Evolutionary conservation across 1,140 invertebrate genomes (phyloP), one percentile per base, ranked within the genome.

Genomic region (Lasioglossum albipes): DNA sequence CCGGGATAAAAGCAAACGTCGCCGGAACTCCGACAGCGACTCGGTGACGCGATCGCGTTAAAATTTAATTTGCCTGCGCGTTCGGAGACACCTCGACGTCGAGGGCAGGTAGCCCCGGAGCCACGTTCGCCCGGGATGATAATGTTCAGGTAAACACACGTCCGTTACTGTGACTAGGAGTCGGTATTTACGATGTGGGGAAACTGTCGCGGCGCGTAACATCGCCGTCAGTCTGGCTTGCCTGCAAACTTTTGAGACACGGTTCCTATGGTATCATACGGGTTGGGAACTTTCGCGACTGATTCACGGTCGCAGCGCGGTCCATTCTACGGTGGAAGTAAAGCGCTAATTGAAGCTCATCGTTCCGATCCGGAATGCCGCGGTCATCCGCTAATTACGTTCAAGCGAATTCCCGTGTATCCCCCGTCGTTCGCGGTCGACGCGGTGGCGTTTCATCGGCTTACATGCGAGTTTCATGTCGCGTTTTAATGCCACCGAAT

Each of bases 191-290:
- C 74, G 77, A 81, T 86, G 81, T 76, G 71, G 71, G 67, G 72
- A 42, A 36, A 36, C 59, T 54, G 22, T 49, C 72, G 81, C 81
- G 72, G 54, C 82, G 65, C 64, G 74, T 61, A 83, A 81, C 78
- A 80, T 75, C 18, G 75, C 59, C 75, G 80, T 79, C 85, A 79
- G 79, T 73, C 78, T 20, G 74, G 76, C 36, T 73, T 36, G 71
- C 69, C 74, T 75, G 65, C 42, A 80, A 87, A 87, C 65, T 87
- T 87, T 86, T 82, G 78, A 84, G 85, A 84, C 84, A 84, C 84
- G 62, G 45, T 13, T 0, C 10, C 10, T 10, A 9, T 9, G 42
- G 42, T 12, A 45, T 45, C 36, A 73, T 54, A 71, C 65, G 70
- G 22, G n/a, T 62, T 75, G 54, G 18, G 22, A 85, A 87, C 68